phyloP scores from a whole-genome alignment of 2,888 invertebrate species.

The Hypomecis atomaria region DNA sequence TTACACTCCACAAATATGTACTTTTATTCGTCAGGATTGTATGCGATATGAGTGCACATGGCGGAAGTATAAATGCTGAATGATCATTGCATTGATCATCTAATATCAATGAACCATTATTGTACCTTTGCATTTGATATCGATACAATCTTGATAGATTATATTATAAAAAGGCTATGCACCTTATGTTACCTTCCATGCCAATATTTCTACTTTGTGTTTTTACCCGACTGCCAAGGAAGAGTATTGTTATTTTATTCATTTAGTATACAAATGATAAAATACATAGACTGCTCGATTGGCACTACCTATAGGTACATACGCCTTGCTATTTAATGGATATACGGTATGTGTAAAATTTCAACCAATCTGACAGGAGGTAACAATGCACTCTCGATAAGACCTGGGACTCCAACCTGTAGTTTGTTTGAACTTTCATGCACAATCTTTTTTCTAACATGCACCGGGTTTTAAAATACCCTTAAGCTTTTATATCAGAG shows the following conservation, averaged over 20 bases:
- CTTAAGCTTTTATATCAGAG: not conserved
- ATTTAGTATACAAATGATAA: too few species aligned
- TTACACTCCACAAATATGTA: not conserved
- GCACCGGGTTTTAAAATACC: constrained; percentile 38
- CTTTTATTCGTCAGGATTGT: not conserved
- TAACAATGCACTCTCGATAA: constrained; percentile 50
- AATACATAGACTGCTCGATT: too few species aligned
- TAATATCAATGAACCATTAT: not conserved
- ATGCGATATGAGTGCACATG: not conserved
- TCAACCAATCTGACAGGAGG: constrained; percentile 63
- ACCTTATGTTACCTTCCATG: not conserved
- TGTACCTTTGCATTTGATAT: not conserved
- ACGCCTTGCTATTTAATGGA: constrained; percentile 16
- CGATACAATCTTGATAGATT: constrained; percentile 3
- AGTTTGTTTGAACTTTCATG: constrained; percentile 70
- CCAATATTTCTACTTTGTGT: too few species aligned
- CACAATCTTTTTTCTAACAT: constrained; percentile 50
- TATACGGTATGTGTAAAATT: constrained; percentile 55
- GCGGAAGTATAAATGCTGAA: not conserved
- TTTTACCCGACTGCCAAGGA: too few species aligned
- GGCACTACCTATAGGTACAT: constrained; percentile 19
- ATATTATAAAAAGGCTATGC: constrained; percentile 24
- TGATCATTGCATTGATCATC: too few species aligned
- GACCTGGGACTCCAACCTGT: constrained; percentile 50
- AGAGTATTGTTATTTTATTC: too few species aligned